Conservation (phyloP, 2,888 invertebrate genomes). For the Andrena chrysosceles region DNA sequence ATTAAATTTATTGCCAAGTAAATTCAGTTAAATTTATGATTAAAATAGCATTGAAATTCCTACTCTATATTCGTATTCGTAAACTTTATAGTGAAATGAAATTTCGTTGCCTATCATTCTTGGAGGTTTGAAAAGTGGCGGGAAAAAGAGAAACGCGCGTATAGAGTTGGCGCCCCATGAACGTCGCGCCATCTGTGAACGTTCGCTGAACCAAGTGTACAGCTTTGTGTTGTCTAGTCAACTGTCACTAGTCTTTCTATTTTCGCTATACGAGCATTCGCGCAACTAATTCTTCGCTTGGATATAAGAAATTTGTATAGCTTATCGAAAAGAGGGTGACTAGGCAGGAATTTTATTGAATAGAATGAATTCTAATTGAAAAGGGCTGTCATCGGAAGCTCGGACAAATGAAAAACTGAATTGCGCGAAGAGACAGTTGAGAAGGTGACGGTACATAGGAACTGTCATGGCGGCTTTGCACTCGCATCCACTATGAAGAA, state of each 20-base stretch:
- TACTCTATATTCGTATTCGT: neutral
- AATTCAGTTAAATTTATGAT: neutral
- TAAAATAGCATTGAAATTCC: neutral
- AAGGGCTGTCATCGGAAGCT: neutral
- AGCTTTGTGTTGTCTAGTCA: neutral
- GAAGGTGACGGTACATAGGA: conserved; percentile 69
- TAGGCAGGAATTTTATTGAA: conserved; percentile 12
- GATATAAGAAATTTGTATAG: neutral
- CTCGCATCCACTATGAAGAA: conserved; percentile 61
- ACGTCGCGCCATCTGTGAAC: conserved; percentile 82
- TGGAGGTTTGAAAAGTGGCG: conserved; percentile 57
- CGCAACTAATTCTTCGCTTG: neutral
- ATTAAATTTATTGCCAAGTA: neutral
- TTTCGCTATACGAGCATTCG: conserved; percentile 7
- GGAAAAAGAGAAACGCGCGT: conserved; percentile 60
- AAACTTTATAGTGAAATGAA: neutral
- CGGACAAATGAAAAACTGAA: conserved; percentile 11
- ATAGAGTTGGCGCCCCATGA: conserved; percentile 66
- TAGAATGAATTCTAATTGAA: neutral
- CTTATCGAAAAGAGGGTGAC: conserved; percentile 1
- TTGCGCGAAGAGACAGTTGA: conserved; percentile 45
- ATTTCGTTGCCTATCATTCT: conserved; percentile 22
- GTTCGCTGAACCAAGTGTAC: conserved; percentile 48
- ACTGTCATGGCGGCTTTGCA: conserved; percentile 80
- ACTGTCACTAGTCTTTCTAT: conserved; percentile 40